These are phyloP conservation scores for Sussaba pulchella DNA, from an alignment of 2,888 invertebrate genomes.

Conservation along the genomic window DNA sequence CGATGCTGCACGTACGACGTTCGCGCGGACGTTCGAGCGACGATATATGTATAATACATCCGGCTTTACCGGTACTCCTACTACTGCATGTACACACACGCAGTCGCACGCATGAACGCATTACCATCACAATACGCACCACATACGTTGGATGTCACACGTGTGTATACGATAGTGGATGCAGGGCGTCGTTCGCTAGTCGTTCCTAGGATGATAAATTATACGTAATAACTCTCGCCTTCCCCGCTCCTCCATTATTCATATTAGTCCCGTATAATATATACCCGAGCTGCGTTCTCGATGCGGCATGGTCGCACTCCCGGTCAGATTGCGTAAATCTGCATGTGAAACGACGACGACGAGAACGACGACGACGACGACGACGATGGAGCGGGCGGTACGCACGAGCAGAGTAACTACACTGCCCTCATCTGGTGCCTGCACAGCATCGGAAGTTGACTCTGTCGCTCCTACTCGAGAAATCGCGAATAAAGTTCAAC, in stretches of 20 bases:
- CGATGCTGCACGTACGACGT: slow-evolving; percentile 39
- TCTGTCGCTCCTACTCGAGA: slow-evolving; percentile 1
- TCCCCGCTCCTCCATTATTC: slow-evolving; percentile 67
- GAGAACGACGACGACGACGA: slow-evolving; percentile 27
- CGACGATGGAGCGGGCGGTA: slow-evolving; percentile 29
- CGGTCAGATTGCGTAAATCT: slow-evolving; percentile 68
- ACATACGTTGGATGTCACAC: too few species aligned
- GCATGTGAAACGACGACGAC: slow-evolving; percentile 65
- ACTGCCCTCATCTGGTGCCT: slow-evolving; percentile 40
- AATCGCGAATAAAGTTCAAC: not conserved
- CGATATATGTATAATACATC: slow-evolving; percentile 10
- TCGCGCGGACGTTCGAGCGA: slow-evolving; percentile 25
- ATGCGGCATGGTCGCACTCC: slow-evolving; percentile 40
- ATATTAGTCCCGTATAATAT: slow-evolving; percentile 67
- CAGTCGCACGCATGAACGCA: not conserved
- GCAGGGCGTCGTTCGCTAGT: slow-evolving; percentile 56
- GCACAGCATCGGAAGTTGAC: slow-evolving; percentile 21
- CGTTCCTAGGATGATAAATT: slow-evolving; percentile 67
- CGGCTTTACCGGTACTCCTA: too few species aligned
- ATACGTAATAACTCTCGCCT: slow-evolving; percentile 69
- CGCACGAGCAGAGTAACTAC: slow-evolving; percentile 37
- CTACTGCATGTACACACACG: slow-evolving; percentile 24
- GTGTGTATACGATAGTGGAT: slow-evolving; percentile 22
- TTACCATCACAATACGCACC: slow-evolving; percentile 21
- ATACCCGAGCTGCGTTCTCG: slow-evolving; percentile 40